These are phyloP conservation scores for Clanis bilineata DNA, from an alignment of 2,888 invertebrate genomes.

Conservation along the genomic window DNA sequence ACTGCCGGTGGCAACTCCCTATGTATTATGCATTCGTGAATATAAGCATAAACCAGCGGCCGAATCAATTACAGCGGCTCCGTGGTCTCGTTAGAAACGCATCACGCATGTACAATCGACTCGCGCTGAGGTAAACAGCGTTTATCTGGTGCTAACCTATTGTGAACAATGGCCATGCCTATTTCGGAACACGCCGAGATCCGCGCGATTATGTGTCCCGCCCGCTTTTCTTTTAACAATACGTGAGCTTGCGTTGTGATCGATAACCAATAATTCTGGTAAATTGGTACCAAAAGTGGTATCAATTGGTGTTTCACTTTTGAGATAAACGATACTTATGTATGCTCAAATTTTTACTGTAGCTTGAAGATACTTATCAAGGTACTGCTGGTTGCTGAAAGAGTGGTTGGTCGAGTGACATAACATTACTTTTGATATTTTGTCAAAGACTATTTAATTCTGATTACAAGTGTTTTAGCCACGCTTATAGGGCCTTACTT, in stretches of 20 bases:
- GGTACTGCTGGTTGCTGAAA: too few species aligned
- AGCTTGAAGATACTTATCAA: background rate
- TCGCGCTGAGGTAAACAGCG: conserved; percentile 67
- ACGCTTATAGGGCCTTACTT: too few species aligned
- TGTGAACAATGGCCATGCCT: conserved; percentile 73
- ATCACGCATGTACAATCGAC: conserved; percentile 80
- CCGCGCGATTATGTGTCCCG: conserved; percentile 10
- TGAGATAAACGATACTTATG: too few species aligned
- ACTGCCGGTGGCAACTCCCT: conserved; percentile 52
- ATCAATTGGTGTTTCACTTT: background rate
- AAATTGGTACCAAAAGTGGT: background rate
- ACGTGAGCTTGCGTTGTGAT: conserved; percentile 6
- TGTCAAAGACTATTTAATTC: too few species aligned
- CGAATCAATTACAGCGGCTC: conserved; percentile 77
- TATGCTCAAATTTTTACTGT: too few species aligned
- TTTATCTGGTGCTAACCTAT: conserved; percentile 76
- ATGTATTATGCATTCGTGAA: conserved; percentile 82
- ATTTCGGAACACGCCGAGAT: conserved; percentile 51
- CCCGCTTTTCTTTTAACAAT: conserved; percentile 15
- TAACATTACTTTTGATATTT: too few species aligned
- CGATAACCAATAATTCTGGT: conserved; percentile 5
- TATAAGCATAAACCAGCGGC: conserved; percentile 77
- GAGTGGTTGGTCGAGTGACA: too few species aligned
- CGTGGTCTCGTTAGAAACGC: conserved; percentile 79
- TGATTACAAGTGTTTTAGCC: too few species aligned